phyloP scores from a whole-genome alignment of 2,113 vertebrate species.

The Leuciscus idus region DNA sequence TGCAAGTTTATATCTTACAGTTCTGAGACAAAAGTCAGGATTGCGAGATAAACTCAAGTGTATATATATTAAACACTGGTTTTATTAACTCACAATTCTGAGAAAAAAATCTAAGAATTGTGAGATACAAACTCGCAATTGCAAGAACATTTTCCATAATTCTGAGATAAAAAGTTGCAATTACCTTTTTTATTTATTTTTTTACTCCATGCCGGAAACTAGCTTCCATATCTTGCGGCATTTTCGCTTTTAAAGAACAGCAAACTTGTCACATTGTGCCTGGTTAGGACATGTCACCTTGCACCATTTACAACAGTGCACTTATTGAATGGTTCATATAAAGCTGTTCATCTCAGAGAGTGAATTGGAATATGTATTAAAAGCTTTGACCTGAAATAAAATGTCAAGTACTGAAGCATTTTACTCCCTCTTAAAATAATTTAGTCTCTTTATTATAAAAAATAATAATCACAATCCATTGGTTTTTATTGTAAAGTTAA shows the following conservation, averaged over 20 bases:
- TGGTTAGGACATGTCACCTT: background rate
- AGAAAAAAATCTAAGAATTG: no score
- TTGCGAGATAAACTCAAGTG: no score
- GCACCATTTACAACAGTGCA: background rate
- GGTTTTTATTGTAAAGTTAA: constrained; percentile 49
- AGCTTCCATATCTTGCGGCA: background rate
- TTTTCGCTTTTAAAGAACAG: background rate
- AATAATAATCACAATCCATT: constrained; percentile 49
- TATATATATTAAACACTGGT: no score
- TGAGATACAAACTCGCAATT: no score
- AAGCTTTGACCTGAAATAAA: background rate
- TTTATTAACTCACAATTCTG: no score
- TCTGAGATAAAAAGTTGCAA: no score
- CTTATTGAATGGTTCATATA: background rate
- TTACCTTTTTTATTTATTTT: no score
- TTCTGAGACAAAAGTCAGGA: no score
- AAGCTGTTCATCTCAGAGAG: background rate
- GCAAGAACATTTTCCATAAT: fast-evolving
- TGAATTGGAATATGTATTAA: constrained; percentile 35
- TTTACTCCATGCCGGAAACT: no score
- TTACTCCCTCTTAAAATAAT: constrained; percentile 43
- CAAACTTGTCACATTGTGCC: background rate
- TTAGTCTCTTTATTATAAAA: constrained; percentile 37
- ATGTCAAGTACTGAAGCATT: constrained; percentile 15
- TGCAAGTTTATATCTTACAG: no score